Evolutionary conservation across 2,888 invertebrate genomes (phyloP), one percentile per base, ranked within the genome.

Genomic region (Troilus luridus): DNA sequence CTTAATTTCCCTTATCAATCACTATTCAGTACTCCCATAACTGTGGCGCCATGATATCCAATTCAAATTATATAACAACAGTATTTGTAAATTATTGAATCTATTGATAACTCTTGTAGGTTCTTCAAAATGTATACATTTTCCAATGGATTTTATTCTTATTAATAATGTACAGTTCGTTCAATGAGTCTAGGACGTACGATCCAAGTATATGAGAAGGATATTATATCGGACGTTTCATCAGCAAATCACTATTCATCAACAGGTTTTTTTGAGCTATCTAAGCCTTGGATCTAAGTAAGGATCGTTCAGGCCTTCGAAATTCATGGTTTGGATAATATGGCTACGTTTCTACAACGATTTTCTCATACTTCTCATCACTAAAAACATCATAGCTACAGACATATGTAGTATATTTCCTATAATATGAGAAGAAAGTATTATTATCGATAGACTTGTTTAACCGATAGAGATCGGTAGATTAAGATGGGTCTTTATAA

Each of bases 231-330:
- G 67, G 24, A 67, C 27, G 24, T 67, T n/a, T 27, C 67, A 67
- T 67, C 67, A 27, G 24, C 12, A 67, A 67, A 67, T 67, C 67
- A 67, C 67, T 67, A 67, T 67, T 67, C 67, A 67, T 67, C 67
- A 67, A 67, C 67, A 27, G 24, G 67, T 67, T 67, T 14, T 11
- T 24, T 27, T 27, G 27, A 27, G 67, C 12, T 67, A 67, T 67
- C 67, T 24, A 24, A 67, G 14, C 67, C 67, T 14, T 6, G 67
- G 67, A 67, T 67, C 67, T 24, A 67, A 24, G 24, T 14, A 27
- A 24, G 24, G 67, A 27, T 67, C 67, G 67, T 14, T 67, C 24
- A 67, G 67, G 67, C 27, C 24, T 67, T 67, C 12, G 12, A 67
- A 67, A 27, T 67, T 2, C n/a, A 11, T n/a, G 64, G 64, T 64